Percentiles rank a stretch among this genome's conserved stretches.
Evolutionary conservation across 2,888 invertebrate genomes (phyloP).

Genomic region (Colostygia pectinataria): DNA sequence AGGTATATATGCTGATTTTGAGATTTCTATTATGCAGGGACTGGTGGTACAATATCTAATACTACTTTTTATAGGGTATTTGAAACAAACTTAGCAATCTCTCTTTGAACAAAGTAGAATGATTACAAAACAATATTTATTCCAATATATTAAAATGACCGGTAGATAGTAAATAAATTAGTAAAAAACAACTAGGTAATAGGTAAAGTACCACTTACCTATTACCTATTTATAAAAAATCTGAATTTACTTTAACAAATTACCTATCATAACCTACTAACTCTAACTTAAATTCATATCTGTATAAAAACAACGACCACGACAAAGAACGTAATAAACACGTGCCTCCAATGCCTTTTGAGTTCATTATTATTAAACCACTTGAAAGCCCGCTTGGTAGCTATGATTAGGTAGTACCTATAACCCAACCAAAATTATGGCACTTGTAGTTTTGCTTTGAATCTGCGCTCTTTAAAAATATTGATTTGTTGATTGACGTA

Average conservation of each 20-base stretch:
- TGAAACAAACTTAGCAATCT: too few relatives aligned
- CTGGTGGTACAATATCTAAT: too few relatives aligned
- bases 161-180: too few relatives aligned
- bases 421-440: conserved; percentile 11
- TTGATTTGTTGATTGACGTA: conserved; percentile 16
- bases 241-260: background rate
- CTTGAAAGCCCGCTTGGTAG: conserved; percentile 18
- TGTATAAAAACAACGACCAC: conserved; percentile 1
- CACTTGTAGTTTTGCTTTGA: conserved; percentile 13
- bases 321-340: conserved; percentile 27
- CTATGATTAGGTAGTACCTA: conserved; percentile 12
- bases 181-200: too few relatives aligned
- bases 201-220: too few relatives aligned
- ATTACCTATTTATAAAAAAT: too few relatives aligned
- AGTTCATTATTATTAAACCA: conserved; percentile 30
- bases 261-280: too few relatives aligned
- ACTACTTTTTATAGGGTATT: too few relatives aligned
- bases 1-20: background rate
- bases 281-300: too few relatives aligned
- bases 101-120: too few relatives aligned
- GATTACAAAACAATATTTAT: too few relatives aligned
- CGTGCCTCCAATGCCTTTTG: conserved; percentile 34
- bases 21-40: background rate
- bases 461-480: conserved; percentile 2
- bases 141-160: too few relatives aligned